Evolutionary conservation across 2,113 vertebrate genomes (phyloP).

Genomic region (Brachypodius melanocephalos): DNA sequence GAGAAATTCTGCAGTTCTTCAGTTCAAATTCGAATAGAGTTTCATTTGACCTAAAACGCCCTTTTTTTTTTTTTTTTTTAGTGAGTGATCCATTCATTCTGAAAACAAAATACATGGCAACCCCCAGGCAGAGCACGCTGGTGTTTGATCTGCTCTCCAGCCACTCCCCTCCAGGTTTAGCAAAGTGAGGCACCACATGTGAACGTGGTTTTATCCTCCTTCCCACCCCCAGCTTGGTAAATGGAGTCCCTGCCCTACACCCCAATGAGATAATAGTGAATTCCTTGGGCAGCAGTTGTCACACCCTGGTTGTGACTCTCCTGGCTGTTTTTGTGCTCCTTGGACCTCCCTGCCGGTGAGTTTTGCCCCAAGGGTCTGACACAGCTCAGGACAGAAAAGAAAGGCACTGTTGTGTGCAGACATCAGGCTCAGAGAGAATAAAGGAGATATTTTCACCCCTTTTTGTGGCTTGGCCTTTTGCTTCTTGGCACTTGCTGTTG

Average conservation of each 20-base stretch:
- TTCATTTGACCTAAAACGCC: not conserved
- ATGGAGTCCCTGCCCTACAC: not conserved
- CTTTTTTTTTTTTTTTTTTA: not conserved
- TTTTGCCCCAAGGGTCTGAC: not conserved
- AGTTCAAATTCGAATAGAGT: not conserved
- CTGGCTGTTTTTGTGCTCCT: not conserved
- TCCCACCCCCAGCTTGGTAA: not conserved
- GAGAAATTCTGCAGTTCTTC: not conserved
- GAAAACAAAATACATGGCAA: not conserved
- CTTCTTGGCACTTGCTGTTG: not conserved
- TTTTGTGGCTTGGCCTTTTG: not conserved
- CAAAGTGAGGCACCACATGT: not conserved
- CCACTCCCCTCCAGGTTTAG: not conserved
- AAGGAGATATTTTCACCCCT: not conserved
- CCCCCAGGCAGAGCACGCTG: not conserved
- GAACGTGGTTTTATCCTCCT: not conserved
- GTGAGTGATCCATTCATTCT: not conserved
- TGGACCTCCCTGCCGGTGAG: not conserved
- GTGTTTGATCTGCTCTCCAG: not conserved
- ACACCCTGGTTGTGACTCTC: not conserved
- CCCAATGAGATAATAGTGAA: not conserved
- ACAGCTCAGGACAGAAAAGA: not conserved
- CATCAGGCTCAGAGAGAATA: not conserved
- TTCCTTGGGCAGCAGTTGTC: rapidly evolving
- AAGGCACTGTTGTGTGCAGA: not conserved